These are phyloP conservation scores for Macquaria ambigua DNA, from an alignment of 2,113 vertebrate species.

Conservation along the genomic window DNA sequence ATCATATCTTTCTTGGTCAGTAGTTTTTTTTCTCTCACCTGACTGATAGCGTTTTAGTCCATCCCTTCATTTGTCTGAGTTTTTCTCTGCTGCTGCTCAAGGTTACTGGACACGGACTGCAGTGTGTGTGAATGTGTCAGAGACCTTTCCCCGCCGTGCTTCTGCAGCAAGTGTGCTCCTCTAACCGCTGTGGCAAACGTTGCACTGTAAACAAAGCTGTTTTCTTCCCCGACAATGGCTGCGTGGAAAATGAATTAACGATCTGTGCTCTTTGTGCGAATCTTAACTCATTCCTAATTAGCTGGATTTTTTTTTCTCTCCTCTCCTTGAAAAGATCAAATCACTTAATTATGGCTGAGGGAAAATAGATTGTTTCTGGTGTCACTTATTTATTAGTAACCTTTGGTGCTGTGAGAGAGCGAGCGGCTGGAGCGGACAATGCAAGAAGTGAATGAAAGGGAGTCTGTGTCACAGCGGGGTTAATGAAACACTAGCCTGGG, in stretches of 20 bases:
- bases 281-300: conserved; percentile 79
- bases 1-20: not conserved
- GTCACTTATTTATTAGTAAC: conserved; percentile 76
- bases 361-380: conserved; percentile 71
- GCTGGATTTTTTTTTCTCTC: conserved; percentile 51
- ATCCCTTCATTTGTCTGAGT: not conserved
- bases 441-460: conserved; percentile 65
- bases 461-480: conserved; percentile 73
- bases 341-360: conserved; percentile 77
- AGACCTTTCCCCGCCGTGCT: conserved; percentile 30
- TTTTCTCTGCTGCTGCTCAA: conserved; percentile 20
- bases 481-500: conserved; percentile 79
- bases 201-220: conserved; percentile 72
- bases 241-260: conserved; percentile 75
- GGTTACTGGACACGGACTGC: conserved; percentile 9
- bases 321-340: conserved; percentile 78
- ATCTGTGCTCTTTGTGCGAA: conserved; percentile 72
- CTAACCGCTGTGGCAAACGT: conserved; percentile 25
- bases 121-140: not conserved
- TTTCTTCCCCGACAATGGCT: conserved; percentile 63
- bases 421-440: conserved; percentile 68
- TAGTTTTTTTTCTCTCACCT: not conserved
- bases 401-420: conserved; percentile 62
- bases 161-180: not conserved
- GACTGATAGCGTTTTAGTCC: not conserved